Evolutionary conservation across 2,888 invertebrate species (phyloP).

Genomic region (Agrochola macilenta): DNA sequence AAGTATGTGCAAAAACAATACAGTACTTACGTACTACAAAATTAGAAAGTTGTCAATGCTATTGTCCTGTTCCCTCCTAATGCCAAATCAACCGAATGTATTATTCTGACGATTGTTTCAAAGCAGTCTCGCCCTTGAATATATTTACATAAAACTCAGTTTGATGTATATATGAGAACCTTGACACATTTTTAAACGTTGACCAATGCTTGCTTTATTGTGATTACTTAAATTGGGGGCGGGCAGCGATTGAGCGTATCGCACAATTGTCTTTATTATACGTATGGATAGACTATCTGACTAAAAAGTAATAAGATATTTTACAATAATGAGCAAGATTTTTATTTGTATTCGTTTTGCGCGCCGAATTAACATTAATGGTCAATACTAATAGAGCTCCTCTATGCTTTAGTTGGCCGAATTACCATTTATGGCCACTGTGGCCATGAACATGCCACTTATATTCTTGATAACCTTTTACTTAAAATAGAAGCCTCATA

Average conservation of each 20-base stretch:
- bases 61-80: constrained; percentile 11
- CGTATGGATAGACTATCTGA: not conserved
- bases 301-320: not conserved
- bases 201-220: constrained; percentile 57
- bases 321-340: not conserved
- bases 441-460: constrained; percentile 15
- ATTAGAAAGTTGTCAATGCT: constrained; percentile 23
- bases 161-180: constrained; percentile 57
- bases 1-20: constrained; percentile 14
- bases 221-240: constrained; percentile 57
- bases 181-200: constrained; percentile 62
- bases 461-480: constrained; percentile 25
- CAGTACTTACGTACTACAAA: not conserved
- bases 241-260: constrained; percentile 44
- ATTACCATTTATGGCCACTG: not conserved
- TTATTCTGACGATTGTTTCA: constrained; percentile 38
- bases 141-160: constrained; percentile 57
- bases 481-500: not conserved
- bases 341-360: not conserved
- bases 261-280: constrained; percentile 16
- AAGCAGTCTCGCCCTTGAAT: constrained; percentile 49
- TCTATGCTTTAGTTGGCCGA: not conserved
- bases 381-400: not conserved
- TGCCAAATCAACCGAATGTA: constrained; percentile 26
- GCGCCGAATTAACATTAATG: not conserved